Conservation (phyloP, 2,113 vertebrate genomes). For the Platichthys flesus region DNA sequence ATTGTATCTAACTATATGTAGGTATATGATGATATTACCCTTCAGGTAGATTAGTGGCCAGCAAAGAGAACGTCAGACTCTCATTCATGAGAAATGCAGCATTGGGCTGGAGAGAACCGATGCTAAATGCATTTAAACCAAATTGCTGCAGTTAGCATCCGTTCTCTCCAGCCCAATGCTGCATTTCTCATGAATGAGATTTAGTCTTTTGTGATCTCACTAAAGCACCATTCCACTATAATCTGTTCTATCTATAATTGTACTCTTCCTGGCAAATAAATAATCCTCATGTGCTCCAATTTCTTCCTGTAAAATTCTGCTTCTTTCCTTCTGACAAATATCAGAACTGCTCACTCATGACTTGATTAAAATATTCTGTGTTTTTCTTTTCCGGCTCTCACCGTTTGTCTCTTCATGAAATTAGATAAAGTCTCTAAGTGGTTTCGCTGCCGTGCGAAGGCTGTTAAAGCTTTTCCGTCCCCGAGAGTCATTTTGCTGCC, state of each 20-base stretch:
- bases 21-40: background rate
- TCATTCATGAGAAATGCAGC: conserved; percentile 29
- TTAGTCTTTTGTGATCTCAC: background rate
- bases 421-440: no score
- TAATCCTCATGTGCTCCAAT: no score
- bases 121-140: conserved; percentile 23
- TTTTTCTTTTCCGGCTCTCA: no score
- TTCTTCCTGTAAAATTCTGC: no score
- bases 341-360: background rate
- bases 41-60: conserved; percentile 18
- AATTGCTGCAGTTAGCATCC: conserved; percentile 26
- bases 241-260: no score
- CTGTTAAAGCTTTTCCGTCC: conserved; percentile 1
- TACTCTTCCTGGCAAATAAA: no score
- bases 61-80: conserved; percentile 29
- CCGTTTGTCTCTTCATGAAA: no score
- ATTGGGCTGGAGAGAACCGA: background rate
- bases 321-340: background rate
- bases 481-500: background rate
- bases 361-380: background rate
- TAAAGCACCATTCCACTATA: no score
- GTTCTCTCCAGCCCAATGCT: conserved; percentile 2
- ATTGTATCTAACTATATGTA: background rate
- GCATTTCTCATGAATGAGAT: conserved; percentile 20
- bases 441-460: no score